Base-by-base conservation (phyloP, 1,140 invertebrate genomes). In the Meteorus sp. region DNA sequence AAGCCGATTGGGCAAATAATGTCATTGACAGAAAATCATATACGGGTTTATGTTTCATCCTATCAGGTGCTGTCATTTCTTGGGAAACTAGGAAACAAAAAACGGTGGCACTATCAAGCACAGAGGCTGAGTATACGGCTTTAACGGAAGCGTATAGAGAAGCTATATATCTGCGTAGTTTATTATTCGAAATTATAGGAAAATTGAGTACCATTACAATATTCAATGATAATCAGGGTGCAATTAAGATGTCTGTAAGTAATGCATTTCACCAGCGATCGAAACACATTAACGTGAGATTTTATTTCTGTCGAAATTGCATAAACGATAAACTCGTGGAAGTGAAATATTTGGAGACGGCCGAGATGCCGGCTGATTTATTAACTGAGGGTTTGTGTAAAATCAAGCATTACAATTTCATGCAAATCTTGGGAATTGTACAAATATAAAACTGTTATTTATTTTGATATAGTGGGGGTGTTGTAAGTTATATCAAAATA, bases 41-140 rank as follows among this genome's bases (percentile, higher is more conserved):
- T 27, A 67, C 69, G 13, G 74, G 78, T 4, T 73, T 67, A 59
- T 39, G 73, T 1, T 71, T 75, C 55, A 41, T 43, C 1, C 29
- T 55, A 17, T 23, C 23, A 13, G 58, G 60, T 11, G 59, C 56
- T 7, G n/a, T 59, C 1, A 57, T 70, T 6, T 43, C 48, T 6
- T 68, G 66, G 70, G 33, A 39, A 37, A 48, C 39, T 6, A 53
- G 59, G 9, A 68, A 66, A 44, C 67, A 71, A 33, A 31, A 48
- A 23, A 60, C 27, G 6, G 52, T 69, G 3, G 47, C 65, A 27
- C 19, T 43, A 4, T 55, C 52, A 5, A 43, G 3, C 3, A 55
- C 33, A 0, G 52, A 55, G 56, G 67, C 76, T 2, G 78, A 81
- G 55, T 81, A 80, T 54, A 66, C 73, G 35, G 73, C 76, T 2